phyloP scores from a whole-genome alignment of 2,113 vertebrate genomes.

The Odocoileus hemionus region DNA sequence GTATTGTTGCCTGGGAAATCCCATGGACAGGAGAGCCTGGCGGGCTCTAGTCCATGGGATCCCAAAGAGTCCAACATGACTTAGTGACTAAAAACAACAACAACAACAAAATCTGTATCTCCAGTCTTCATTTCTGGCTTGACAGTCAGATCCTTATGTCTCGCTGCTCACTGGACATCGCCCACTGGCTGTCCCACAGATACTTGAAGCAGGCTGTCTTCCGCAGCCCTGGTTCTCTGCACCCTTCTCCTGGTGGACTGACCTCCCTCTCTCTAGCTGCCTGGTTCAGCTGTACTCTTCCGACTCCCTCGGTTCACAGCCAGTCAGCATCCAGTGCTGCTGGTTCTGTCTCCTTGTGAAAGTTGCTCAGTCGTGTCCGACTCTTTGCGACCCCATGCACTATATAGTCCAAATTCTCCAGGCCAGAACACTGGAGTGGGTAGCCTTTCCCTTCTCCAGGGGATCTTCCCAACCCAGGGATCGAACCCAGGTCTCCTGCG shows the following conservation, averaged over 20 bases:
- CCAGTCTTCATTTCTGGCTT: neutral
- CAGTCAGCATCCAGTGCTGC: neutral
- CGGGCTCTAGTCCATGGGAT: accelerated
- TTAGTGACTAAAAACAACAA: neutral
- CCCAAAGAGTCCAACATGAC: neutral
- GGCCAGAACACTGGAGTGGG: neutral
- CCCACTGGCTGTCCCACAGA: neutral
- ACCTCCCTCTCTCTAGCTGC: neutral
- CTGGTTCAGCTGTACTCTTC: neutral
- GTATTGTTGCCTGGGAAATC: neutral
- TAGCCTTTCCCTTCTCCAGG: neutral
- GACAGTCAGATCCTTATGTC: neutral
- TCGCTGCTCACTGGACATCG: neutral
- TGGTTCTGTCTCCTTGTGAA: neutral
- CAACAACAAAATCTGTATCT: accelerated
- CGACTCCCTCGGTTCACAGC: neutral
- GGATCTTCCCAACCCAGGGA: neutral
- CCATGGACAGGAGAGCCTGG: neutral
- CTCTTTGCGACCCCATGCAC: neutral
- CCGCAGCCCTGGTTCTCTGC: neutral
- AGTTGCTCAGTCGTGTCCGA: accelerated
- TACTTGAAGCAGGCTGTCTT: neutral
- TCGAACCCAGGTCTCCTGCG: neutral
- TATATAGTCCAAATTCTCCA: neutral
- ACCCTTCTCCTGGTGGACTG: neutral